Conservation (phyloP, 2,113 vertebrate species). For the Urocynchramus pylzowi region DNA sequence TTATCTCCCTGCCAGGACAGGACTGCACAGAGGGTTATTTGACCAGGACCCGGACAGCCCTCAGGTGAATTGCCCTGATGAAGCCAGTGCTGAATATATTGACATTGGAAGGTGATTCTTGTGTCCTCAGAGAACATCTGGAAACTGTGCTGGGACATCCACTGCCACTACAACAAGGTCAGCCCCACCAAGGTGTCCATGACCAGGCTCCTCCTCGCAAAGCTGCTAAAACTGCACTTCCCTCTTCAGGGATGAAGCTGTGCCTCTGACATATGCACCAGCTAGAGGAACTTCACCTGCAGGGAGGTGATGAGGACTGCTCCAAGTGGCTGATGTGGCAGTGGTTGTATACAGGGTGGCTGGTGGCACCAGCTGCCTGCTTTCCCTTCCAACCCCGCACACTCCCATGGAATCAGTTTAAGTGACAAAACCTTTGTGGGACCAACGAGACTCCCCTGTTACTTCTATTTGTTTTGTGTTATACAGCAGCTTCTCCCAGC, state of each 20-base stretch:
- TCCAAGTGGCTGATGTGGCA: not conserved
- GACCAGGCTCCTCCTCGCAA: not conserved
- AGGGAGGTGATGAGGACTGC: fast-evolving
- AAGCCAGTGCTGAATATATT: not conserved
- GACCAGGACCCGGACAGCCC: not conserved
- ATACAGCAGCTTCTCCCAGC: not conserved
- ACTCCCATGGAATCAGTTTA: not conserved
- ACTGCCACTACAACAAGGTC: not conserved
- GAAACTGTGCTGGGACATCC: not conserved
- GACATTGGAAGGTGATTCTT: not conserved
- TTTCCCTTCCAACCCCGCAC: not conserved
- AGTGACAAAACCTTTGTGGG: not conserved
- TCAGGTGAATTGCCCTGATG: not conserved
- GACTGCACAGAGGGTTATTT: not conserved
- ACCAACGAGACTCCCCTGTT: not conserved
- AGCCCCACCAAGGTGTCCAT: not conserved
- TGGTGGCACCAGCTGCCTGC: not conserved
- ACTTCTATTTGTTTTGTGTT: not conserved
- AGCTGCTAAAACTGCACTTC: not conserved
- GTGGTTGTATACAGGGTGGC: not conserved
- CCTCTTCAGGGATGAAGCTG: not conserved
- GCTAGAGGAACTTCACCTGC: not conserved
- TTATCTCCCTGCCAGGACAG: not conserved
- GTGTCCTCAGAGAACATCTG: not conserved
- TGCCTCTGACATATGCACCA: fast-evolving